Conservation (phyloP, 2,797 vertebrate genomes). For the Rhyacichthys aspro region DNA sequence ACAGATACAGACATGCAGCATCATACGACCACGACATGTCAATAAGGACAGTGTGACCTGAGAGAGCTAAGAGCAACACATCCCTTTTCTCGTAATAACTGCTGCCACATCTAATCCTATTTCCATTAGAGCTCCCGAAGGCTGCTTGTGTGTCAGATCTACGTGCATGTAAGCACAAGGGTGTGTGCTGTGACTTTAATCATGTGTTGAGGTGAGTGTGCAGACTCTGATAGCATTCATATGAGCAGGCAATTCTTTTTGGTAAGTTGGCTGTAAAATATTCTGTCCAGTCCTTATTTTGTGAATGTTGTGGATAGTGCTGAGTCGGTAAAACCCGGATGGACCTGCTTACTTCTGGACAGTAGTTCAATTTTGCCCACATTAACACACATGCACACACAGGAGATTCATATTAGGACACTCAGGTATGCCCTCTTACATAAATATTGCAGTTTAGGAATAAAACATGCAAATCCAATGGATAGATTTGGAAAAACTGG, state of each 20-base stretch:
- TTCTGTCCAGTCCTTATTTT: conserved; percentile 51
- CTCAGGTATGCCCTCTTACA: conserved; percentile 3
- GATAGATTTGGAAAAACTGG: too few species aligned
- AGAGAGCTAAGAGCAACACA: conserved; percentile 45
- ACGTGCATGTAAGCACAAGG: not conserved
- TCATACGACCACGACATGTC: conserved; percentile 29
- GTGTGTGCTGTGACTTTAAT: conserved; percentile 25
- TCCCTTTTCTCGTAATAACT: conserved; percentile 71
- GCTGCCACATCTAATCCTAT: conserved; percentile 67
- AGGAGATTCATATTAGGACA: conserved; percentile 35
- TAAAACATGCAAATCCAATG: not conserved
- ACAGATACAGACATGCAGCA: conserved; percentile 9
- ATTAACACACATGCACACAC: conserved; percentile 18
- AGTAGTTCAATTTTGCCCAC: conserved; percentile 41
- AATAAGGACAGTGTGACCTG: conserved; percentile 63
- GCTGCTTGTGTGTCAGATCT: conserved; percentile 1
- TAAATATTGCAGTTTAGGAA: not conserved
- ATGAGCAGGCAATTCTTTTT: conserved; percentile 23
- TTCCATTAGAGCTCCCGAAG: conserved; percentile 59
- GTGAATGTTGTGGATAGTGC: conserved; percentile 41
- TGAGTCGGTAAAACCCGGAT: conserved; percentile 63
- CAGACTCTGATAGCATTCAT: conserved; percentile 41
- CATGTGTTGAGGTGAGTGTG: conserved; percentile 33
- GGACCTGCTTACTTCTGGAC: conserved; percentile 54
- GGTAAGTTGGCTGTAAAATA: conserved; percentile 36